Percentiles rank a stretch among this genome's conserved stretches.
Evolutionary conservation across 2,797 vertebrate species (phyloP).

Genomic region (Takifugu ocellatus): DNA sequence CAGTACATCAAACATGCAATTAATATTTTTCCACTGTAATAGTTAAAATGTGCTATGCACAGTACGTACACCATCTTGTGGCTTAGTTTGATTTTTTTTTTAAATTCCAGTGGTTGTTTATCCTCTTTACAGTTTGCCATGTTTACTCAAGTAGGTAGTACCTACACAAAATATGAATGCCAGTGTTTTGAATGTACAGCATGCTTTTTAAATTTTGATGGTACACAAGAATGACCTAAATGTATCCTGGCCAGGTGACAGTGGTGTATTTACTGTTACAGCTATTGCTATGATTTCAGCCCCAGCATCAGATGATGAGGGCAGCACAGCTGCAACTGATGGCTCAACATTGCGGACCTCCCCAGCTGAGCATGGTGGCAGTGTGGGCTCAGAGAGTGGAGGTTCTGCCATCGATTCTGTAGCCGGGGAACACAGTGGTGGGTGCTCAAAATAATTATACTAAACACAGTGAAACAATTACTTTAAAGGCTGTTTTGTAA

Average conservation of each 20-base stretch:
- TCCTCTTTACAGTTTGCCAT: constrained; percentile 2
- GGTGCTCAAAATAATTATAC: constrained; percentile 48
- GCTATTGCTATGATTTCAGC: constrained; percentile 96
- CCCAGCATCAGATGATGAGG: constrained; percentile 98
- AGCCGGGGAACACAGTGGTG: constrained; percentile 97
- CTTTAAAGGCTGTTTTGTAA: not conserved
- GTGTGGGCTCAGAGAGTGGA: constrained; percentile 97
- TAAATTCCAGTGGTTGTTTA: not conserved
- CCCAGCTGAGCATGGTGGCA: constrained; percentile 95
- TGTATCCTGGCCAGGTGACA: constrained; percentile 60
- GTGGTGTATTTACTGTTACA: constrained; percentile 93
- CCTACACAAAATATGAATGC: not conserved
- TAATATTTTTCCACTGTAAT: no score
- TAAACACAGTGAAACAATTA: not conserved
- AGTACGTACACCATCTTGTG: not conserved
- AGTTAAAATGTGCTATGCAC: no score
- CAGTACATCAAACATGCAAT: not conserved
- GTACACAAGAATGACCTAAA: constrained; percentile 33
- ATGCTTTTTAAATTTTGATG: constrained; percentile 29
- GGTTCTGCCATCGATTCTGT: constrained; percentile 97
- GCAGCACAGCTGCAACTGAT: constrained; percentile 97
- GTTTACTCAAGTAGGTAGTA: not conserved
- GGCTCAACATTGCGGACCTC: constrained; percentile 97
- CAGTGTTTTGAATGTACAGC: constrained; percentile 16
- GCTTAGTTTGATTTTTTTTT: not conserved